Evolutionary conservation across 2,888 invertebrate species (phyloP), one percentile per base, ranked within the genome.

Genomic region (Andrena marginata): DNA sequence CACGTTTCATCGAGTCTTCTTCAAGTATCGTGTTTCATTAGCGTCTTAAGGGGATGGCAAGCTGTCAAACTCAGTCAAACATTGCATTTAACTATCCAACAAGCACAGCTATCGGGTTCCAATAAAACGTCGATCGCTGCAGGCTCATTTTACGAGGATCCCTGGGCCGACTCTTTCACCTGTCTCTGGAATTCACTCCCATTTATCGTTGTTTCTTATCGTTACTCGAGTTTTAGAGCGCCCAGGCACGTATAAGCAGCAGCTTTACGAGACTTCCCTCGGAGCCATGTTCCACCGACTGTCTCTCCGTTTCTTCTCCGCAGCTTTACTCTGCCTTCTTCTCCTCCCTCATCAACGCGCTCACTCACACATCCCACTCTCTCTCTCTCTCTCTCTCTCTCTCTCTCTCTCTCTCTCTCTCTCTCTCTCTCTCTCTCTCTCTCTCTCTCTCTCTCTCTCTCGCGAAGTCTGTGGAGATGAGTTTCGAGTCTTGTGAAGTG

Each of bases 401-500:
- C 23, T 49, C 31, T 29, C 23, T 49, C 31, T 29, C 23, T 49
- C 31, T 29, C 23, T 49, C 31, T 29, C 23, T 49, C 31, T 29
- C 23, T 49, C 31, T 29, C 23, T 49, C 31, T 29, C 23, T 49
- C 31, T 29, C 23, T 49, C 31, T 29, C 23, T 49, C 31, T 29
- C 23, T 49, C 31, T 29, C 23, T 49, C 31, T 29, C 23, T 49
- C 31, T 29, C 23, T 49, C 31, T 29, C 42, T 64, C 54, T 48
- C 64, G 63, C 63, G 48, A 31, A 63, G 63, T 42, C 48, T 31
- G 42, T 29, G 71, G 65, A 77, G 77, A 59, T 65, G 77, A 80
- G 77, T 71, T 80, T 65, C 56, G 51, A 79, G 59, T 69, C 77
- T 65, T 49, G n/a, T 64, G 69, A 42, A 79, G 76, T 70, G 70